Evolutionary conservation across 2,888 invertebrate genomes (phyloP).

Genomic region (Trachelus stipa): DNA sequence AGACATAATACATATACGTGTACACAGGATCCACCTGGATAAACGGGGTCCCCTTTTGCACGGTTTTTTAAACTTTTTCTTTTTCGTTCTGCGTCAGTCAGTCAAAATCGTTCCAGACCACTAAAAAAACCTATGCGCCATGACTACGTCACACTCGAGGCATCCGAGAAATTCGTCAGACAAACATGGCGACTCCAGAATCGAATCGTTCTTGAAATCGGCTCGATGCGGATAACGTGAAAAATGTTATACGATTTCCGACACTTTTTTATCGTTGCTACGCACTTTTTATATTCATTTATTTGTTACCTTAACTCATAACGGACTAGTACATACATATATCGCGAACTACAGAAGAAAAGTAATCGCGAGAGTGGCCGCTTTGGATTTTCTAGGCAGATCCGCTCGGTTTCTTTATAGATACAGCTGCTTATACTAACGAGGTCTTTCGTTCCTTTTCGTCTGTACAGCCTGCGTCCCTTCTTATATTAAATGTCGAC

Average conservation of each 20-base stretch:
- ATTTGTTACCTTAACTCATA: neutral
- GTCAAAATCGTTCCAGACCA: neutral
- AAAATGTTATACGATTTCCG: neutral
- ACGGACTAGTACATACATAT: neutral
- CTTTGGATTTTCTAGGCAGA: neutral
- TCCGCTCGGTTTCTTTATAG: neutral
- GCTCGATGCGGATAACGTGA: neutral
- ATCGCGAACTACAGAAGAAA: neutral
- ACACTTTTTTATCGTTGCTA: neutral
- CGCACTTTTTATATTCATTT: neutral
- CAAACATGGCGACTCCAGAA: neutral
- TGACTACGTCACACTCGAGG: neutral
- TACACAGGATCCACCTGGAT: neutral
- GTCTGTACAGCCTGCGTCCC: neutral
- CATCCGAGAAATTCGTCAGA: neutral
- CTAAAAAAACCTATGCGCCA: neutral
- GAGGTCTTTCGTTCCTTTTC: conserved; percentile 1
- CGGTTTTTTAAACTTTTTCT: neutral
- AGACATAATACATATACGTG: neutral
- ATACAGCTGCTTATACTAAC: conserved; percentile 8
- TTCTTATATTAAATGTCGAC: neutral
- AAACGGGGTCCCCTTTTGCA: neutral
- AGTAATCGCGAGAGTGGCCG: conserved; percentile 1
- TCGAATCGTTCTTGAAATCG: neutral
- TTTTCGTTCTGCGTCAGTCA: neutral